Conservation (phyloP, 2,113 vertebrate species). For the Zosterops borbonicus region DNA sequence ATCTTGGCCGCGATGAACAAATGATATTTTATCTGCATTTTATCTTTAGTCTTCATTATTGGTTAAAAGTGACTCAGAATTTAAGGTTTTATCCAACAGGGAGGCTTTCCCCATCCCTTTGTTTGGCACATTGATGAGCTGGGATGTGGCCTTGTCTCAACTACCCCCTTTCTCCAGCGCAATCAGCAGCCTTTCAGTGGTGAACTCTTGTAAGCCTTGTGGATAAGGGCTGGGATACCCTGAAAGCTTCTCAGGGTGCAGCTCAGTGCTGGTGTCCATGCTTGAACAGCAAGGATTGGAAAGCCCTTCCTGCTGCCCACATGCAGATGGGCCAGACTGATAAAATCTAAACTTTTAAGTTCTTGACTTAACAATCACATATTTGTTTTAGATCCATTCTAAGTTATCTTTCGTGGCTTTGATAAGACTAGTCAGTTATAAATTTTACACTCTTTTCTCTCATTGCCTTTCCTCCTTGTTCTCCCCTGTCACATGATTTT, state of each 20-base stretch:
- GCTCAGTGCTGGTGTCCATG: neutral
- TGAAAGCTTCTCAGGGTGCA: neutral
- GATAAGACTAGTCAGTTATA: neutral
- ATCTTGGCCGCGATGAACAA: neutral
- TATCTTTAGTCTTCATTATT: neutral
- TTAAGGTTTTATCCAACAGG: neutral
- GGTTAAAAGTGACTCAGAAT: neutral
- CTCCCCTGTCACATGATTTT: neutral
- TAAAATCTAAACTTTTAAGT: neutral
- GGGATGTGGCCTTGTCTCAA: neutral
- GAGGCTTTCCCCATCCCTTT: neutral
- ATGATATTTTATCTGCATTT: neutral
- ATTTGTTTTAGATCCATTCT: neutral
- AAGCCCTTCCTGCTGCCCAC: neutral
- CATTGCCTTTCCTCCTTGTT: neutral
- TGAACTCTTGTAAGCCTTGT: neutral
- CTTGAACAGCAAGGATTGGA: neutral
- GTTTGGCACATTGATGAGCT: neutral
- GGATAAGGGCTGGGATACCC: neutral
- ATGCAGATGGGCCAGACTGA: neutral
- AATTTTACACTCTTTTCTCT: neutral
- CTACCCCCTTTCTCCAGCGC: neutral
- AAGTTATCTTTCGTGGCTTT: neutral
- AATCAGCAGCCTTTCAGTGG: rapidly evolving
- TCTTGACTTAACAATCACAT: neutral